These are phyloP conservation scores for Drosophila mercatorum DNA, from an alignment of 2,888 invertebrate species.

Conservation along the genomic window DNA sequence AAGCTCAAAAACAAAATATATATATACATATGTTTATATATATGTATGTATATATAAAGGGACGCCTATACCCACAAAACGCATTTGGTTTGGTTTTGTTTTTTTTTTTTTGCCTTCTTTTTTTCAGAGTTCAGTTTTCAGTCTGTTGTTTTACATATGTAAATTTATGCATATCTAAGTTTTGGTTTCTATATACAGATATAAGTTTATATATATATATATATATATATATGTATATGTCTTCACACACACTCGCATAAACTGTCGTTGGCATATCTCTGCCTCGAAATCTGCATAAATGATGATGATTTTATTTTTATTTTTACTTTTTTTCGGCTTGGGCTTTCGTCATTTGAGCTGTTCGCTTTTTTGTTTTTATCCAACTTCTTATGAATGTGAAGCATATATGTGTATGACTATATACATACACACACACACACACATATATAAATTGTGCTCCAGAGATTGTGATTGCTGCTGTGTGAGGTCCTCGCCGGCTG, in stretches of 20 bases:
- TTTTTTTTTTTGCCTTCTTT: constrained; percentile 4
- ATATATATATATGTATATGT: constrained; percentile 16
- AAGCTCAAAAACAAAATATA: constrained; percentile 9
- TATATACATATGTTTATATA: not conserved
- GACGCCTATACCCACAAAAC: constrained; percentile 25
- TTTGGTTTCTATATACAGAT: constrained; percentile 19
- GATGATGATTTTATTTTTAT: constrained; percentile 69
- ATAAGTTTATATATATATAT: constrained; percentile 12
- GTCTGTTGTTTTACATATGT: constrained; percentile 53
- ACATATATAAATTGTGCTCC: constrained; percentile 27
- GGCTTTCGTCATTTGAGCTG: constrained; percentile 66
- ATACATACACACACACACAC: not conserved
- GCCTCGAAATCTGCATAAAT: constrained; percentile 76
- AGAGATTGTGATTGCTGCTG: constrained; percentile 31
- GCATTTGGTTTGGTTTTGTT: constrained; percentile 1
- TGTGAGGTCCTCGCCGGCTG: constrained; percentile 15
- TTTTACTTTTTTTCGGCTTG: constrained; percentile 26
- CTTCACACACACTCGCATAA: constrained; percentile 24
- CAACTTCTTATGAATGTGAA: constrained; percentile 58
- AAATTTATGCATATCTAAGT: constrained; percentile 72
- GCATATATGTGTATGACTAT: not conserved
- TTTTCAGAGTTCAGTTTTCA: constrained; percentile 36
- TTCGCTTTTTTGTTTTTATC: constrained; percentile 26
- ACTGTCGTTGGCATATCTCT: constrained; percentile 69
- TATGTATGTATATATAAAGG: constrained; percentile 23